These are phyloP conservation scores for Anseranas semipalmata DNA, from an alignment of 2,113 vertebrate species.

Conservation along the genomic window DNA sequence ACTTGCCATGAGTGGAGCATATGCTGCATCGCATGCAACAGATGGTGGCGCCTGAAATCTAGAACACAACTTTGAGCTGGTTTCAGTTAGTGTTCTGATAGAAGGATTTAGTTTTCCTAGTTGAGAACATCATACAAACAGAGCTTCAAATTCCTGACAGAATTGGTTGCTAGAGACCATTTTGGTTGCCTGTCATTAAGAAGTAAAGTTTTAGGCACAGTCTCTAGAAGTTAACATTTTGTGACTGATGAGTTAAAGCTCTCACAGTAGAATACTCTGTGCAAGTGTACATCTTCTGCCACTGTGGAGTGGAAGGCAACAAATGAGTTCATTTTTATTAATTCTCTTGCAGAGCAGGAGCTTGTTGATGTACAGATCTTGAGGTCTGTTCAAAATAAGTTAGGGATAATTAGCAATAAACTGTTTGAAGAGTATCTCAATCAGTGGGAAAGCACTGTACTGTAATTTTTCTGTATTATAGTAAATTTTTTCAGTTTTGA, in stretches of 20 bases:
- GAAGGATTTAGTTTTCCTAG: neutral
- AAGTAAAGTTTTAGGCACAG: neutral
- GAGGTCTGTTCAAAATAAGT: neutral
- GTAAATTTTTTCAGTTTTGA: neutral
- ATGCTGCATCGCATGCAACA: neutral
- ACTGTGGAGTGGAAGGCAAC: neutral
- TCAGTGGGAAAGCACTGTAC: neutral
- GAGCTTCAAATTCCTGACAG: neutral
- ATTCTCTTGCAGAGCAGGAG: neutral
- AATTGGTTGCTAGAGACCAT: neutral
- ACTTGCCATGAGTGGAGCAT: neutral
- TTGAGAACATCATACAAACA: neutral
- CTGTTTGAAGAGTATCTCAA: neutral
- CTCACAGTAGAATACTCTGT: neutral
- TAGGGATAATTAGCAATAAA: neutral
- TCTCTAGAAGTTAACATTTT: neutral
- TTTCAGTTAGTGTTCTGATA: neutral
- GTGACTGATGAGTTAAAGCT: neutral
- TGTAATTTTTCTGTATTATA: neutral
- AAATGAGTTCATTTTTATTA: neutral
- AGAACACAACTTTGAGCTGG: neutral
- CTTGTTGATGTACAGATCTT: neutral
- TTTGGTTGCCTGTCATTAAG: neutral
- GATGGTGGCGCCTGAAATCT: too few species aligned
- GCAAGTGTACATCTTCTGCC: neutral